Evolutionary conservation across 1,140 invertebrate genomes (phyloP), one percentile per base, ranked within the genome.

Genomic region (Hyphantria cunea): DNA sequence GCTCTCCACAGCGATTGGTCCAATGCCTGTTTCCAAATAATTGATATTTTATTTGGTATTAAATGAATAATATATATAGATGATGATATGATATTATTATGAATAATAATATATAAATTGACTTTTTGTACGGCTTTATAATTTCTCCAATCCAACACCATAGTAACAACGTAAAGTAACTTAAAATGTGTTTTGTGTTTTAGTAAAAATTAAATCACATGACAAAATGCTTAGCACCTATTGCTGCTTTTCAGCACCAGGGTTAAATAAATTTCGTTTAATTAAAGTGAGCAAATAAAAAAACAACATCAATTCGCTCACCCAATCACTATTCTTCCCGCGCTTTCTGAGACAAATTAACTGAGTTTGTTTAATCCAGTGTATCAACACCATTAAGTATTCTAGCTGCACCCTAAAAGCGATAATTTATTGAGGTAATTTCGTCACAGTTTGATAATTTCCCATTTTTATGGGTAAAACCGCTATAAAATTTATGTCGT

Each of bases 401-500:
- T 58, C 54, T 33, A 47, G 31, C 31, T 14, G 37, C 45, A 11
- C 34, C 45, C 33, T 39, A 49, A 58, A 58, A 45, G 55, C 45
- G 41, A 68, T 66, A 72, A 72, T 72, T 72, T 72, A 72, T 66
- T 61, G 52, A 33, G 59, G 66, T 61, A 64, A 72, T 72, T 69
- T 56, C 47, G 70, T 63, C 66, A 68, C 66, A 72, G 60, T 72
- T 69, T 69, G 70, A 69, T 69, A 69, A 72, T 72, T 72, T 50
- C 39, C 64, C 64, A 50, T 69, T 72, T 72, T 72, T 69, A 69
- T 66, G 63, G 72, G 61, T 66, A 62, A 61, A 64, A 63, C 66
- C 62, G 63, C 61, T 58, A 73, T 76, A 73, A 76, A 76, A 60
- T 73, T 76, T 70, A 73, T 68, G 61, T 52, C 51, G 45, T 66